These are phyloP conservation scores for Clinocottus analis DNA, from an alignment of 2,113 vertebrate species.

Conservation along the genomic window DNA sequence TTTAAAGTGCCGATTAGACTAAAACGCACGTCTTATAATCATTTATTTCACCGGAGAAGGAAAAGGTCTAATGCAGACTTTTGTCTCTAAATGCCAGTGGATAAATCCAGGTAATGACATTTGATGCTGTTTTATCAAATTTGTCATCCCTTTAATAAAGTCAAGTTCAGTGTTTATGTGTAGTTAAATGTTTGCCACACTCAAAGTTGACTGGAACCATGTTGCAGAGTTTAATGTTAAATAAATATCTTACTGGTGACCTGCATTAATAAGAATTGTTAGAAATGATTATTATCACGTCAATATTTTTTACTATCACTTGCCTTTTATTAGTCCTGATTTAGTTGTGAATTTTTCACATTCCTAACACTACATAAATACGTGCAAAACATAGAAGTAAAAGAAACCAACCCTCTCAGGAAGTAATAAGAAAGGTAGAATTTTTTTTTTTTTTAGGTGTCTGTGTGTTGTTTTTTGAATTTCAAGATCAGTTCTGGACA, in stretches of 20 bases:
- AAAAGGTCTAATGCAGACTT: background rate
- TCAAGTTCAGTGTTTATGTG: background rate
- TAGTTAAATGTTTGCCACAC: slow-evolving; percentile 17
- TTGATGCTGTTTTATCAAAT: background rate
- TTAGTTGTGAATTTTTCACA: background rate
- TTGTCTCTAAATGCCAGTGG: background rate
- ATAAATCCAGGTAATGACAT: background rate
- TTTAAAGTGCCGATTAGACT: slow-evolving; percentile 11
- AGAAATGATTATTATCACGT: background rate
- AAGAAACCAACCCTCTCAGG: background rate
- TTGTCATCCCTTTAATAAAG: background rate
- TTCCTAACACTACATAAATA: background rate
- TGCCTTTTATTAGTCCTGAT: background rate
- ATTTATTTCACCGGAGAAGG: background rate
- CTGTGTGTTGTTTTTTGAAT: slow-evolving; percentile 6
- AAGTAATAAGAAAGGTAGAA: background rate
- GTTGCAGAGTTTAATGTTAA: background rate
- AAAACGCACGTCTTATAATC: background rate
- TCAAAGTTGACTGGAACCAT: background rate
- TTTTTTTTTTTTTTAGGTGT: slow-evolving; percentile 6
- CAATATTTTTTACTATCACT: background rate
- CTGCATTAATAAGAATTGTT: background rate
- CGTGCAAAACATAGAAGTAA: background rate
- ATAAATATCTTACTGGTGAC: background rate
- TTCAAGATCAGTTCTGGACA: slow-evolving; percentile 8